Percentiles rank a stretch among this genome's conserved stretches.
These are phyloP conservation scores for Pentalonia nigronervosa DNA, from an alignment of 1,140 invertebrate species.

Conservation along the genomic window DNA sequence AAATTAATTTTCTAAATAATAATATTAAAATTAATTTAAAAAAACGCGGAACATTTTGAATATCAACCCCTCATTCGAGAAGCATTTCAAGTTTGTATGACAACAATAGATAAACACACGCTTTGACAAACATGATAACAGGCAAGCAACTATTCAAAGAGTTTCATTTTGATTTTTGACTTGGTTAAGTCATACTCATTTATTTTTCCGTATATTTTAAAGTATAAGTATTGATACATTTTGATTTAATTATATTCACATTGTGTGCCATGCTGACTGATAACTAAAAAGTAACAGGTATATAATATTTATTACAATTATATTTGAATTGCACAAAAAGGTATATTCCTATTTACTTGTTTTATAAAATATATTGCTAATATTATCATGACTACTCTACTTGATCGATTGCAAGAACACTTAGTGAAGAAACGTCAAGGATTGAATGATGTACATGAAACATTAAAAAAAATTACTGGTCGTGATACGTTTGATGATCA, in stretches of 20 bases:
- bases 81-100: background rate
- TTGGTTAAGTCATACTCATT: background rate
- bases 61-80: background rate
- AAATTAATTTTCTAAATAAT: background rate
- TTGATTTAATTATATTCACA: background rate
- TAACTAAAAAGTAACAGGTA: background rate
- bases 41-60: background rate
- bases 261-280: background rate
- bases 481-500: conserved; percentile 48
- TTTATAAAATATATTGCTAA: background rate
- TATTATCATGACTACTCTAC: conserved; percentile 34
- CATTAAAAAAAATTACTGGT: conserved; percentile 54
- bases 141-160: conserved; percentile 23
- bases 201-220: background rate
- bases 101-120: conserved; percentile 30
- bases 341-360: background rate
- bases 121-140: conserved; percentile 30
- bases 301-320: background rate
- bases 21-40: background rate
- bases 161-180: background rate
- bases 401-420: conserved; percentile 54
- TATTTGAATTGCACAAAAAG: background rate
- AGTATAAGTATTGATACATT: background rate
- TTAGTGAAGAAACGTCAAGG: conserved; percentile 51
- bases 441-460: conserved; percentile 52